Conservation (phyloP, 2,797 vertebrate genomes). For the Botia almorhae region DNA sequence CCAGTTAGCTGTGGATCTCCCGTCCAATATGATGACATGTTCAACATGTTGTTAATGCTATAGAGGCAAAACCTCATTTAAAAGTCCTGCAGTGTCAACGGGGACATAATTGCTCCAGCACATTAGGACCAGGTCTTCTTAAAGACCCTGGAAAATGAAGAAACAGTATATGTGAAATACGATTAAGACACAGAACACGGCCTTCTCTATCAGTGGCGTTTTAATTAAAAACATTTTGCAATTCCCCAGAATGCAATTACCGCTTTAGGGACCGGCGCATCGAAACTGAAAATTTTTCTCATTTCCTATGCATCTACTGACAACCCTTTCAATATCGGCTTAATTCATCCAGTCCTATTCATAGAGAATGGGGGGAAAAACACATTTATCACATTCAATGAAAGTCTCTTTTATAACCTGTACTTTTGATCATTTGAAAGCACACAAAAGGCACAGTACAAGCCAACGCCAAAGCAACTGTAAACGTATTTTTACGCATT, state of each 20-base stretch:
- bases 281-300: constrained; percentile 67
- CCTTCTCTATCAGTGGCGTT: constrained; percentile 56
- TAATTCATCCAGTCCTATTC: constrained; percentile 59
- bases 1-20: background rate
- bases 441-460: constrained; percentile 66
- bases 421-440: constrained; percentile 47
- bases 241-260: constrained; percentile 61
- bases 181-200: constrained; percentile 56
- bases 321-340: constrained; percentile 62
- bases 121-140: constrained; percentile 9
- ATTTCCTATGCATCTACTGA: constrained; percentile 78
- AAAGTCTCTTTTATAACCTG: constrained; percentile 60
- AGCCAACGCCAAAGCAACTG: constrained; percentile 36
- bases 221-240: constrained; percentile 60
- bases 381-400: constrained; percentile 46
- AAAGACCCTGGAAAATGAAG: constrained; percentile 50
- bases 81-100: constrained; percentile 18
- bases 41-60: constrained; percentile 28
- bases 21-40: constrained; percentile 10
- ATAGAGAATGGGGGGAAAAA: constrained; percentile 56
- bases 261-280: constrained; percentile 47
- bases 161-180: constrained; percentile 55
- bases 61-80: background rate
- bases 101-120: constrained; percentile 24
- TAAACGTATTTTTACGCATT: constrained; percentile 36